Base-by-base conservation (phyloP, 2,888 invertebrate genomes). In the Urechis unicinctus region DNA sequence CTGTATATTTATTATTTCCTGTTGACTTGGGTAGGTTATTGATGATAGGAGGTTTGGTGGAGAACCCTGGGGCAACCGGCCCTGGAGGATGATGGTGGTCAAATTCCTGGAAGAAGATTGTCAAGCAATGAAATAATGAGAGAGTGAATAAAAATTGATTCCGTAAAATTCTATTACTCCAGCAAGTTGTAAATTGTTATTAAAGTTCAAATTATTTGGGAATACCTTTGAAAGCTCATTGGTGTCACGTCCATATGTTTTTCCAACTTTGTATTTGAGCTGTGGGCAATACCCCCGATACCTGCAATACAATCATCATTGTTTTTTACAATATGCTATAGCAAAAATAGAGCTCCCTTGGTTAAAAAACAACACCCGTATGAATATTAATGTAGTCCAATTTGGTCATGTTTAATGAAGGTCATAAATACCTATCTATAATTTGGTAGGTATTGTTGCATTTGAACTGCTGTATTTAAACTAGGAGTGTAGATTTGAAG, bases 1-100 rank as follows among this genome's bases (percentile, higher is more conserved):
- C 67, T 47, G 75, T 76, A 55, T 73, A 75, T 63, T 75, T 76
- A 61, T 77, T 77, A 60, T 75, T 75, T 9, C 75, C 77, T 9
- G 71, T 70, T 1, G 73, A 58, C 17, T 62, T 61, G 24, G 77
- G 77, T 29, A 77, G 60, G 46, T 61, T 56, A 48, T 70, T 65
- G 13, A 24, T 29, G 24, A 60, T 26, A 2, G 51, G 29, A 2
- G 29, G 54, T 26, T 30, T 31, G 3, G 43, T 43, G 9, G 29
- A 13, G 31, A 24, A 24, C 5, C 17, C 44, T 13, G 52, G 43
- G 26, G 41, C 25, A 22, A 26, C 36, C 25, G 48, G 4, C 13
- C 43, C 26, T 24, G 58, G 41, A 13, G 36, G 36, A 13, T 24
- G 26, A n/a, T 41, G 46, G 53, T 29, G 48, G n/a, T 46, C 22